A percentile compares a stretch with the other conserved stretches of the same genome.
Conservation (phyloP, 2,113 vertebrate species). For the Gasterosteus nipponicus region DNA sequence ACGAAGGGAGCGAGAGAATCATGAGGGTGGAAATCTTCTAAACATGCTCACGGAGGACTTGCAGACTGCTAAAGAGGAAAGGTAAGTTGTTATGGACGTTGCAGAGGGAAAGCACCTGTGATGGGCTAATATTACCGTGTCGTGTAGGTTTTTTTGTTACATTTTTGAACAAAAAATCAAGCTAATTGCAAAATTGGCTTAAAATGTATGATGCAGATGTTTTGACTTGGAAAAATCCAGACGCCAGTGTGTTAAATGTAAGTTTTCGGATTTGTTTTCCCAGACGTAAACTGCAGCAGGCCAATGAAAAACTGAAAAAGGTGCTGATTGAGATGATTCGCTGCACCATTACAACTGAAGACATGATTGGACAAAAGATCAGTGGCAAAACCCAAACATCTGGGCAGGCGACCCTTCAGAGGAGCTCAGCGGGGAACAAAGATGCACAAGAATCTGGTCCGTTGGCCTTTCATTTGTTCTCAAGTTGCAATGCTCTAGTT, state of each 20-base stretch:
- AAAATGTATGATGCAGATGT: not conserved
- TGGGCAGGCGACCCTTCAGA: constrained; percentile 19
- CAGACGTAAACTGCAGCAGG: constrained; percentile 82
- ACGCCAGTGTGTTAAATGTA: not conserved
- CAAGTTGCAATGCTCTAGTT: not conserved
- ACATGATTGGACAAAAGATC: constrained; percentile 85
- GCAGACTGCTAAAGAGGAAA: constrained; percentile 81
- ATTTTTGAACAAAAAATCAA: not conserved
- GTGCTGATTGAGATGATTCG: constrained; percentile 86
- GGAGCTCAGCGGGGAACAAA: constrained; percentile 34
- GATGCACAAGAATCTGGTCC: constrained; percentile 73
- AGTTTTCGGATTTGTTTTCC: not conserved
- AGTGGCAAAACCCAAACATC: constrained; percentile 66
- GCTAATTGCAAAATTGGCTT: not conserved
- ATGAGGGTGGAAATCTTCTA: constrained; percentile 86
- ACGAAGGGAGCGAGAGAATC: constrained; percentile 84
- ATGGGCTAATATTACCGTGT: not conserved
- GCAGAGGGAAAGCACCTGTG: not conserved
- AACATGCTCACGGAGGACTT: constrained; percentile 87
- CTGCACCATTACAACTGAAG: constrained; percentile 81
- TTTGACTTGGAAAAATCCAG: not conserved
- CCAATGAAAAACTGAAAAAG: constrained; percentile 84
- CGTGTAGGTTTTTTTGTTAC: not conserved
- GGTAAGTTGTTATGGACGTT: constrained; percentile 67
- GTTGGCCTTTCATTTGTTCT: not conserved